Conservation (phyloP, 2,888 invertebrate genomes). For the Drosophila dives region DNA sequence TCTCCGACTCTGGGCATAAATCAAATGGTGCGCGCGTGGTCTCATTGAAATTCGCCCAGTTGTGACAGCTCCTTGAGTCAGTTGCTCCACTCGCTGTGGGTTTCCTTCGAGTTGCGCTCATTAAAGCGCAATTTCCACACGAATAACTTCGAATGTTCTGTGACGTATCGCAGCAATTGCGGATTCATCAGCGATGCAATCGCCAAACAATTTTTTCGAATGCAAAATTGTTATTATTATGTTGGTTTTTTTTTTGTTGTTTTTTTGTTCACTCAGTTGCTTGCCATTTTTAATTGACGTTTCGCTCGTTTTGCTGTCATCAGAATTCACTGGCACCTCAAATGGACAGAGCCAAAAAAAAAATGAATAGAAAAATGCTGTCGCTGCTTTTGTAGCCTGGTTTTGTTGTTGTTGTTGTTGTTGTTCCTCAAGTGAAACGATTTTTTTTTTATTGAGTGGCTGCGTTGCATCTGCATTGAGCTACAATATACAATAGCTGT, state of each 20-base stretch:
- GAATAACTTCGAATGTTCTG: constrained; percentile 80
- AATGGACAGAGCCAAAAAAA: constrained; percentile 47
- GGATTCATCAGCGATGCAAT: constrained; percentile 60
- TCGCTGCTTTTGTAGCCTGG: constrained; percentile 4
- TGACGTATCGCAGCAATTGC: constrained; percentile 71
- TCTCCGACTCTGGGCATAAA: constrained; percentile 52
- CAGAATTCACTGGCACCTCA: constrained; percentile 55
- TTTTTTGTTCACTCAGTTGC: constrained; percentile 41
- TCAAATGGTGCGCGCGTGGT: constrained; percentile 76
- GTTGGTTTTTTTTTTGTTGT: constrained; percentile 12
- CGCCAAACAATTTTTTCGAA: constrained; percentile 50
- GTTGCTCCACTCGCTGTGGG: constrained; percentile 11
- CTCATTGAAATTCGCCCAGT: constrained; percentile 62
- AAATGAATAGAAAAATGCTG: not conserved
- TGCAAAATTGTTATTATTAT: constrained; percentile 14
- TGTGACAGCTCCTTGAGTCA: constrained; percentile 27
- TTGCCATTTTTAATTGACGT: constrained; percentile 66
- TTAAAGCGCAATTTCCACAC: constrained; percentile 77
- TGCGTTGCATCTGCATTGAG: constrained; percentile 27
- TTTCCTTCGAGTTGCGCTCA: constrained; percentile 51
- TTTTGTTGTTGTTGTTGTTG: constrained; percentile 14
- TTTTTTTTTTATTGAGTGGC: constrained; percentile 41
- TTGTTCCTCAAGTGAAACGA: constrained; percentile 6
- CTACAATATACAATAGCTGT: constrained; percentile 14
- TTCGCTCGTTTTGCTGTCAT: constrained; percentile 72